phyloP scores from a whole-genome alignment of 2,888 invertebrate species.

The Limnephilus marmoratus region DNA sequence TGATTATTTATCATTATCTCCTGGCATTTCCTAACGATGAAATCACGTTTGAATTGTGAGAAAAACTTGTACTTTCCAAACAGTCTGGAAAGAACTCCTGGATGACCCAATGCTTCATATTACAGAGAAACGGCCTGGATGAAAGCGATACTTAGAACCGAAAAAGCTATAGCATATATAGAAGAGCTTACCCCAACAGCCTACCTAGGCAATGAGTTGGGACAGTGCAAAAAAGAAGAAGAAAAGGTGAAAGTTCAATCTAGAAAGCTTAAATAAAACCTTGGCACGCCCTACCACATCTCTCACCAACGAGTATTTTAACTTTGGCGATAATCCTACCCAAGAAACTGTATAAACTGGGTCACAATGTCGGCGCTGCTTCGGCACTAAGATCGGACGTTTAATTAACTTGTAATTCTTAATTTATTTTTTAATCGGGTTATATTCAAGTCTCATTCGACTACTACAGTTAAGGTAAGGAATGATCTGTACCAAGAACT shows the following conservation, averaged over 20 bases:
- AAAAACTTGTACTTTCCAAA: too few relatives aligned
- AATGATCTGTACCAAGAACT: not conserved
- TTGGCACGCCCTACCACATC: not conserved
- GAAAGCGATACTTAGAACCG: too few relatives aligned
- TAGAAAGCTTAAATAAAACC: not conserved
- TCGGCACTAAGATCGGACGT: not conserved
- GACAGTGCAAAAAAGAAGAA: not conserved
- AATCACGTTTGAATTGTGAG: too few relatives aligned
- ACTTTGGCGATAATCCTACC: not conserved
- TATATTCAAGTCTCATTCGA: not conserved
- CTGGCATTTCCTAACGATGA: too few relatives aligned
- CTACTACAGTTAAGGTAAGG: not conserved
- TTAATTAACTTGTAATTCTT: not conserved
- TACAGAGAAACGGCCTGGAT: too few relatives aligned
- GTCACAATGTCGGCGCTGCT: not conserved
- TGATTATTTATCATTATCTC: too few relatives aligned
- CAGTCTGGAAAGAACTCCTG: too few relatives aligned
- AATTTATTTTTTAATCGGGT: not conserved
- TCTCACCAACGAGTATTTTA: not conserved
- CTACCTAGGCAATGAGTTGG: too few relatives aligned
- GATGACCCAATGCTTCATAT: too few relatives aligned
- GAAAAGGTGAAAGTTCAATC: not conserved
- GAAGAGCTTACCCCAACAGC: too few relatives aligned
- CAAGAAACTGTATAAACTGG: not conserved
- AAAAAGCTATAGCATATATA: too few relatives aligned